These are phyloP conservation scores for Phylloscopus whistleri DNA, from an alignment of 2,113 vertebrate genomes.

Conservation along the genomic window DNA sequence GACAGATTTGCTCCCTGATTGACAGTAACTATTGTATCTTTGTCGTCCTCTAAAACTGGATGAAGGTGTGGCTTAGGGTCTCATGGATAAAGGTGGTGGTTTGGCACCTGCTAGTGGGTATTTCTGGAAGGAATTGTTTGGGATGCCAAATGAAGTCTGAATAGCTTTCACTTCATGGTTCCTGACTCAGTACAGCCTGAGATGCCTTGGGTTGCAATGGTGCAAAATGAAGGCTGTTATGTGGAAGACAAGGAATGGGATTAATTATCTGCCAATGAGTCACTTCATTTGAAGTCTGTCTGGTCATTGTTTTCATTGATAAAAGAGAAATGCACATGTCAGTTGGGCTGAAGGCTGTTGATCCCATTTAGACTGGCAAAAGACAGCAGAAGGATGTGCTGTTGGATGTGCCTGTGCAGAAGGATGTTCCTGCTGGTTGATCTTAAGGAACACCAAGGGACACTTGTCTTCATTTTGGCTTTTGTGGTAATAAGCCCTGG, in stretches of 20 bases:
- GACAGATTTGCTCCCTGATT: neutral
- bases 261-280: neutral
- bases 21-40: neutral
- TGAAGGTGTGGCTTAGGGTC: neutral
- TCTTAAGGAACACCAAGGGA: neutral
- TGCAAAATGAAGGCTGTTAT: neutral
- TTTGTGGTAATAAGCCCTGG: neutral
- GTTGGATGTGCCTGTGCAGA: too few relatives aligned
- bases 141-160: neutral
- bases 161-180: neutral
- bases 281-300: neutral
- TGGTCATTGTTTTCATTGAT: neutral
- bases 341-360: neutral
- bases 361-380: neutral
- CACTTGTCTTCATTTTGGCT: neutral
- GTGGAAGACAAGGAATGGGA: neutral
- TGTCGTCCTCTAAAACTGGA: neutral
- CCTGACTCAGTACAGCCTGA: neutral
- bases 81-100: neutral
- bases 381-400: neutral
- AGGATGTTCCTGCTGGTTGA: neutral
- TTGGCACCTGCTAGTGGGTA: neutral
- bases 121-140: neutral
- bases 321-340: neutral
- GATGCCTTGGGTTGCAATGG: neutral